Conservation (phyloP, 2,888 invertebrate species). For the Acutogordius australiensis region DNA sequence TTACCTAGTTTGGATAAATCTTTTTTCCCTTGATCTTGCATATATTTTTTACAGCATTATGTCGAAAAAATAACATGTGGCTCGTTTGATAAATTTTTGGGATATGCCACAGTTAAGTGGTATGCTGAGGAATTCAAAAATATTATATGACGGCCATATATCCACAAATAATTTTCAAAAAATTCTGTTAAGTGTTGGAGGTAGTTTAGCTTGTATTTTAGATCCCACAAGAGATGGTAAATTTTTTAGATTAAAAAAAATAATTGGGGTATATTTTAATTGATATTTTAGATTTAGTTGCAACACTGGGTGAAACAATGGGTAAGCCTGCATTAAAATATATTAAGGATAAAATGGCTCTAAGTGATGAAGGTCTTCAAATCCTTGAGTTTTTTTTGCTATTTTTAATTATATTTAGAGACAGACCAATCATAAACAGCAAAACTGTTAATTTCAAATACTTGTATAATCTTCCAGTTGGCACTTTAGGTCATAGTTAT, state of each 20-base stretch:
- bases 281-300: constrained; percentile 51
- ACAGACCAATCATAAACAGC: constrained; percentile 59
- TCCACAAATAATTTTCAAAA: constrained; percentile 37
- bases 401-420: constrained; percentile 22
- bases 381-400: constrained; percentile 29
- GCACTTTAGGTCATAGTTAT: too few species aligned
- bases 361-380: constrained; percentile 41
- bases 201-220: constrained; percentile 47
- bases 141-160: constrained; percentile 22
- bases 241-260: constrained; percentile 12
- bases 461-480: constrained; percentile 42
- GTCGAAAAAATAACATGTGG: too few species aligned
- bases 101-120: too few species aligned
- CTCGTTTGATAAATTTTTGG: too few species aligned
- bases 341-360: constrained; percentile 44
- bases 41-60: too few species aligned
- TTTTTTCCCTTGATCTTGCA: too few species aligned
- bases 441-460: constrained; percentile 42
- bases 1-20: background rate
- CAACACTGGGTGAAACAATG: constrained; percentile 68
- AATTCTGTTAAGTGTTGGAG: constrained; percentile 45
- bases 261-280: background rate
- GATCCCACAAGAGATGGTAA: constrained; percentile 41
- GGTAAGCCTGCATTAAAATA: constrained; percentile 37
- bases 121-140: too few species aligned